These are phyloP conservation scores for Nibea albiflora DNA, from an alignment of 2,113 vertebrate genomes.

Conservation along the genomic window DNA sequence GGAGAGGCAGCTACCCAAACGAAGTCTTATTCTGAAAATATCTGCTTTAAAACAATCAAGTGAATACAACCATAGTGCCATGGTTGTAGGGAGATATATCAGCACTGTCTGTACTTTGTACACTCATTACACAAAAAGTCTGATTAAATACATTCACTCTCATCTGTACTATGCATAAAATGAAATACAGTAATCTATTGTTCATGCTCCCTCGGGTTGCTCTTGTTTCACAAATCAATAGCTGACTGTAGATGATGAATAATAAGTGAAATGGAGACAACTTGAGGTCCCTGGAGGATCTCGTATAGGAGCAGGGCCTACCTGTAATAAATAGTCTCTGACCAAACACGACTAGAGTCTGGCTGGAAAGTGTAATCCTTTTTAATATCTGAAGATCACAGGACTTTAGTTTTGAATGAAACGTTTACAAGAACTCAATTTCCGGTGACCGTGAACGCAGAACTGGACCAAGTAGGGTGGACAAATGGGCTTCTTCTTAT, in stretches of 20 bases:
- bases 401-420: conserved; percentile 40
- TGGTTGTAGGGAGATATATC: conserved; percentile 23
- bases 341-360: conserved; percentile 1
- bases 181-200: conserved; percentile 18
- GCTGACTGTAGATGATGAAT: background rate
- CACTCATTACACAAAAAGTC: background rate
- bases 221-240: conserved; percentile 55
- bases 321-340: conserved; percentile 13
- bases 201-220: background rate
- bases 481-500: conserved; percentile 50
- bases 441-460: conserved; percentile 31
- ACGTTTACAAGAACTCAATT: conserved; percentile 44
- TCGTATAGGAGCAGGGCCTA: background rate
- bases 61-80: background rate
- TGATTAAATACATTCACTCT: conserved; percentile 12
- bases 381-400: conserved; percentile 16
- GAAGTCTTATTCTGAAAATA: conserved; percentile 15
- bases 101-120: background rate
- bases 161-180: background rate
- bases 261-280: conserved; percentile 41
- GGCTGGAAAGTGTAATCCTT: conserved; percentile 29
- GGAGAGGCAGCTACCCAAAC: background rate
- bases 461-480: conserved; percentile 26
- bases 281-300: conserved; percentile 32
- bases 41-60: conserved; percentile 7